Evolutionary conservation across 2,888 invertebrate genomes (phyloP).

Genomic region (Dasypogon diadema): DNA sequence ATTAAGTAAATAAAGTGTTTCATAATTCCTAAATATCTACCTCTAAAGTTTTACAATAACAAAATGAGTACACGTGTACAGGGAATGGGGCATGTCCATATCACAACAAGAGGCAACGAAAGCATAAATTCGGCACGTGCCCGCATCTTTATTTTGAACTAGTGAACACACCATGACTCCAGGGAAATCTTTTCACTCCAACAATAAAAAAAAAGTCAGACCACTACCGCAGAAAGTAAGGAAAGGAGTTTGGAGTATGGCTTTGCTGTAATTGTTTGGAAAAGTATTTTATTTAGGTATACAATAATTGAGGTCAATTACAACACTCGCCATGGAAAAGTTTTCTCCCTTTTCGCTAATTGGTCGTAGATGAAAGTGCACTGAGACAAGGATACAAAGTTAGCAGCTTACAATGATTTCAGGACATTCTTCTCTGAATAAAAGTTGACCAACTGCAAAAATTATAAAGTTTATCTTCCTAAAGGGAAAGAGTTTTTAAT

Average conservation of each 20-base stretch:
- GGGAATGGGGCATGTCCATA: no score
- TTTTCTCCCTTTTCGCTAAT: constrained; percentile 19
- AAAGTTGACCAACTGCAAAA: no score
- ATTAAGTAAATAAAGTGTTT: no score
- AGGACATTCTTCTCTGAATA: no score
- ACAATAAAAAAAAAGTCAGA: neutral
- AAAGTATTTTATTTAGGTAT: constrained; percentile 9
- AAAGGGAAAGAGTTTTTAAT: no score
- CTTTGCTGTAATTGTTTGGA: constrained; percentile 18
- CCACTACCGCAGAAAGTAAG: neutral
- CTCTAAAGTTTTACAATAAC: no score
- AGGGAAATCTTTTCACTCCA: neutral
- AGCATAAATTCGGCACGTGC: neutral
- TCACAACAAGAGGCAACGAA: no score
- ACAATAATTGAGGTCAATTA: constrained; percentile 21
- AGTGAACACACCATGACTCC: constrained; percentile 5
- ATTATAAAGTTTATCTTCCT: no score
- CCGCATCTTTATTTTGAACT: neutral
- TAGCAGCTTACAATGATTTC: no score
- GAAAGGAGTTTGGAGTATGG: neutral
- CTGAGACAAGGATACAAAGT: constrained; percentile 2
- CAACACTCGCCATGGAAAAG: neutral
- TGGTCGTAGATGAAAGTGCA: neutral
- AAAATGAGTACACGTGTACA: no score
- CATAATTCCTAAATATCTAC: no score